phyloP scores from a whole-genome alignment of 2,888 invertebrate genomes.

The Diloba caeruleocephala region DNA sequence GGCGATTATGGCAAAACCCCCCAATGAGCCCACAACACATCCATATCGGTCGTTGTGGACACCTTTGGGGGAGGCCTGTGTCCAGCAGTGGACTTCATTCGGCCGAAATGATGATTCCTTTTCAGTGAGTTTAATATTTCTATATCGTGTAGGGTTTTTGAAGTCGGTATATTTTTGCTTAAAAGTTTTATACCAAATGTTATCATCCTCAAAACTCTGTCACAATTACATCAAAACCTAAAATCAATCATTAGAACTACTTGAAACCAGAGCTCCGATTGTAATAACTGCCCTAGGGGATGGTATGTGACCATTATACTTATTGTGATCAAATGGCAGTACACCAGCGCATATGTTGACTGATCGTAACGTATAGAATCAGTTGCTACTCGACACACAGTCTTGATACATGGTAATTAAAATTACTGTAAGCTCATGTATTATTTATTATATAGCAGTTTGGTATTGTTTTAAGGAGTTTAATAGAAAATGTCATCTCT shows the following conservation, averaged over 20 bases:
- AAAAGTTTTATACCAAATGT: neutral
- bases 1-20: no score
- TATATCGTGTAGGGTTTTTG: no score
- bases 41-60: no score
- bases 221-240: slow-evolving; percentile 14
- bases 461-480: no score
- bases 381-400: neutral
- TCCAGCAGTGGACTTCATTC: no score
- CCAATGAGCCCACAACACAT: no score
- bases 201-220: neutral
- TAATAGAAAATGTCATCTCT: no score
- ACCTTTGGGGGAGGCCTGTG: no score
- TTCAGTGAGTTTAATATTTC: no score
- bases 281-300: slow-evolving; percentile 73
- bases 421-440: neutral
- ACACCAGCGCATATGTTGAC: slow-evolving; percentile 81
- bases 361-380: slow-evolving; percentile 54
- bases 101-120: no score
- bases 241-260: slow-evolving; percentile 33
- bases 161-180: no score
- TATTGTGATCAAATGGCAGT: slow-evolving; percentile 81
- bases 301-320: slow-evolving; percentile 71
- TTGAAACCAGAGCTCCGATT: slow-evolving; percentile 76
- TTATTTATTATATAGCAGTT: no score
- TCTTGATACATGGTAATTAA: slow-evolving; percentile 66